Conservation (phyloP, 2,888 invertebrate genomes). For the Drosophila mercatorum region DNA sequence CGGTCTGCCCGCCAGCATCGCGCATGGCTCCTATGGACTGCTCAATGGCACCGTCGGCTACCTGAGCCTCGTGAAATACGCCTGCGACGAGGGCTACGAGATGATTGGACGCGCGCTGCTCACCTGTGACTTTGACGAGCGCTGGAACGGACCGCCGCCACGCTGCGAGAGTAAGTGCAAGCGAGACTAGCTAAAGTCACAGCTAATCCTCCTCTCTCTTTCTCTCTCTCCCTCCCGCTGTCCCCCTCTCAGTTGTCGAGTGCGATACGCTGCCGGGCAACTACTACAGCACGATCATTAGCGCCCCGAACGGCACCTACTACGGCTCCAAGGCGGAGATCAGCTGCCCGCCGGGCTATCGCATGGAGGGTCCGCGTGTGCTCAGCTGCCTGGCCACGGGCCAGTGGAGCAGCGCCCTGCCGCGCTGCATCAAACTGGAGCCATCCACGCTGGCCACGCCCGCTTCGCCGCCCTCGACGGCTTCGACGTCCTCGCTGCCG, state of each 20-base stretch:
- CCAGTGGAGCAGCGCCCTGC: constrained; percentile 91
- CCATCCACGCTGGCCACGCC: constrained; percentile 82
- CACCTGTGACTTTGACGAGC: constrained; percentile 95
- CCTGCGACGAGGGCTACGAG: constrained; percentile 92
- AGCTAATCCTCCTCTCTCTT: not conserved
- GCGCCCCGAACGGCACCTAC: constrained; percentile 88
- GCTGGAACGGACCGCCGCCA: constrained; percentile 97
- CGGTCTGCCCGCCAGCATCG: constrained; percentile 94
- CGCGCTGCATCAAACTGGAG: constrained; percentile 90
- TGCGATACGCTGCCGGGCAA: constrained; percentile 89
- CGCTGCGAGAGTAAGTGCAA: constrained; percentile 90
- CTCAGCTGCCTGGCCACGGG: constrained; percentile 91
- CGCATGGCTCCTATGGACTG: constrained; percentile 91
- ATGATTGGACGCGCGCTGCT: constrained; percentile 93
- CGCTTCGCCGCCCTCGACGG: constrained; percentile 46
- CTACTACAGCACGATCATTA: constrained; percentile 85
- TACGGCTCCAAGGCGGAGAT: constrained; percentile 92
- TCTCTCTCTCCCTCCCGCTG: constrained; percentile 6
- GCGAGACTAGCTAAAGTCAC: too few relatives aligned
- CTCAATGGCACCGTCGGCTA: constrained; percentile 95
- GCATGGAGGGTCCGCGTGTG: constrained; percentile 88
- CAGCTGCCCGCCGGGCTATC: constrained; percentile 89
- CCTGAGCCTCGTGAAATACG: constrained; percentile 93
- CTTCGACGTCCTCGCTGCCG: constrained; percentile 48
- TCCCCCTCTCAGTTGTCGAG: constrained; percentile 87